Evolutionary conservation across 2,888 invertebrate species (phyloP).

Genomic region (Ditylenchus weischeri): DNA sequence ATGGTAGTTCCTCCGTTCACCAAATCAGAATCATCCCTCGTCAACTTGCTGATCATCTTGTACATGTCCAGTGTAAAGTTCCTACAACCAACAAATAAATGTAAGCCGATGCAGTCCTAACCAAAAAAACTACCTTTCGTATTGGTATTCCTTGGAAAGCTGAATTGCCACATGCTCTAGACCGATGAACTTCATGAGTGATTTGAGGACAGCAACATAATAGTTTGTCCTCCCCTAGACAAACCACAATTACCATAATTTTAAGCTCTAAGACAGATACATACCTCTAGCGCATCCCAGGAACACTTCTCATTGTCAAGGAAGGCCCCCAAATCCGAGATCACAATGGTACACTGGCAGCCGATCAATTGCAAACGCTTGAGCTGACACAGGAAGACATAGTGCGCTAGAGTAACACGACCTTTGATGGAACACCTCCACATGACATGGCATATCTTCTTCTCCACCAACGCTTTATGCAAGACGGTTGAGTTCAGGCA

Average conservation of each 20-base stretch:
- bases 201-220: slow-evolving; percentile 32
- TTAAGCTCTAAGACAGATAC: not conserved
- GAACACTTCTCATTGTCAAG: slow-evolving; percentile 53
- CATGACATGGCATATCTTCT: slow-evolving; percentile 26
- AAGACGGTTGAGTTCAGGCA: not conserved
- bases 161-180: slow-evolving; percentile 30
- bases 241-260: not conserved
- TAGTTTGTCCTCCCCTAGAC: slow-evolving; percentile 24
- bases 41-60: slow-evolving; percentile 53
- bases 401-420: slow-evolving; percentile 34
- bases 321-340: slow-evolving; percentile 54
- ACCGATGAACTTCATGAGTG: slow-evolving; percentile 21
- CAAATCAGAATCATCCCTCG: slow-evolving; percentile 49
- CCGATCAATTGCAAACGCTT: slow-evolving; percentile 24
- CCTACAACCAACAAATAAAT: slow-evolving; percentile 35
- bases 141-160: slow-evolving; percentile 32
- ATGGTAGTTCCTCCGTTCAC: slow-evolving; percentile 22
- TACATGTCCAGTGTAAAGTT: slow-evolving; percentile 56
- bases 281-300: slow-evolving; percentile 38
- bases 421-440: slow-evolving; percentile 39
- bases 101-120: not conserved
- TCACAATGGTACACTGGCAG: slow-evolving; percentile 36
- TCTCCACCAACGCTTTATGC: not conserved
- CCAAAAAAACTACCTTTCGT: slow-evolving; percentile 21
- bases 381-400: slow-evolving; percentile 31